Conservation (phyloP, 2,113 vertebrate species). For the Cephalopholis sonnerati region DNA sequence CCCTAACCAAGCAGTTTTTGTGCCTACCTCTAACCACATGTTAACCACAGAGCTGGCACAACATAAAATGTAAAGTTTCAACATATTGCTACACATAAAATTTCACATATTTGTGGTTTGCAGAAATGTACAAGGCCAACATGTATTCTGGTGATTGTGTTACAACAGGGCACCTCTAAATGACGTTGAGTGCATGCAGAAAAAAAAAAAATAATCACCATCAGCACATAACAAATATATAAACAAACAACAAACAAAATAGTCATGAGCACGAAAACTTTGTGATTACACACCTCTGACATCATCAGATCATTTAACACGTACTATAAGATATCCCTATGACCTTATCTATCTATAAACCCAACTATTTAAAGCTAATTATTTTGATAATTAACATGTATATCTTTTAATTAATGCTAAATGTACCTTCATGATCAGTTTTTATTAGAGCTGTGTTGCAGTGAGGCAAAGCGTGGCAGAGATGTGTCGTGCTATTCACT, state of each 20-base stretch:
- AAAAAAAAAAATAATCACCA: not conserved
- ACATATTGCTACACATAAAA: no score
- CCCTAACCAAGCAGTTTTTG: no score
- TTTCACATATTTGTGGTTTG: no score
- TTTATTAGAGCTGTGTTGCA: not conserved
- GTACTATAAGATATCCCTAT: not conserved
- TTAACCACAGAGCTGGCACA: no score
- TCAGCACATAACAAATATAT: not conserved
- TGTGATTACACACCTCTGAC: conserved; percentile 7
- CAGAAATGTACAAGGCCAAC: no score
- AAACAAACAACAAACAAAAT: not conserved
- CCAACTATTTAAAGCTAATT: not conserved
- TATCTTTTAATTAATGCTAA: not conserved
- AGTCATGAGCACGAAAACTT: not conserved
- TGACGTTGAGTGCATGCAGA: not conserved
- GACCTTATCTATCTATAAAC: not conserved
- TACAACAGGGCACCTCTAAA: conserved; percentile 5
- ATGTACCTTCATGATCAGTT: not conserved
- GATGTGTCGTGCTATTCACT: conserved; percentile 46
- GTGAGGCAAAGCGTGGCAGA: conserved; percentile 12
- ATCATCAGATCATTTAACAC: not conserved
- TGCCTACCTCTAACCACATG: no score
- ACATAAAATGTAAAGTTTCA: no score
- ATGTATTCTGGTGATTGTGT: no score
- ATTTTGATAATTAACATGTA: not conserved